Base-by-base conservation (phyloP, 2,888 invertebrate species). In the Drosophila tripunctata region DNA sequence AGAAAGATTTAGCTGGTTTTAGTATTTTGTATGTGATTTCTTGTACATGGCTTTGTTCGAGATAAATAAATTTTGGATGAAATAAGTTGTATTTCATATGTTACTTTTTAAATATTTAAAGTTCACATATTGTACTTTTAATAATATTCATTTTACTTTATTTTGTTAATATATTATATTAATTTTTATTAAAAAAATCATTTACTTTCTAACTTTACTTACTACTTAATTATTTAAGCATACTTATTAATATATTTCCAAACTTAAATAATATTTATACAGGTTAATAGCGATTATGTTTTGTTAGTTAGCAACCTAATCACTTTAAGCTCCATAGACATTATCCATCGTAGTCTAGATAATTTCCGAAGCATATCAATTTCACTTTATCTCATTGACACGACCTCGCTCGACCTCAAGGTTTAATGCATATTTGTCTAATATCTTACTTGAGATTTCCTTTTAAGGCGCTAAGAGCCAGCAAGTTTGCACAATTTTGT, bases 401-500 rank as follows among this genome's bases (percentile, higher is more conserved):
- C 45, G 21, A 35, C 27, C 40, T 3, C 14, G 15, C 4, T 38
- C 21, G 21, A 43, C 35, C 50, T 31, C 15, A 15, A 33, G 21
- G 47, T 24, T 43, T 35, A 55, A 38, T 62, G 51, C 44, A 14
- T 54, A 61, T 73, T 73, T 68, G 54, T 47, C 17, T 14, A 67
- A 63, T 51, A 61, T 64, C 45, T 67, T 55, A 51, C 44, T 55
- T 57, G 40, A 55, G 57, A 58, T 63, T 72, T 56, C 15, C 61
- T 58, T 52, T 56, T 38, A 45, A 35, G 40, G 47, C 43, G 35
- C 50, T 55, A 45, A 60, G 45, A 40, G 50, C 41, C 47, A 47
- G 40, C 57, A 62, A 67, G 67, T 63, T 72, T 72, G 73, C 72
- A 67, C 72, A 68, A 68, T 64, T 73, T 65, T 19, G 73, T 68